phyloP scores from a whole-genome alignment of 2,888 invertebrate genomes.

The Clusia tigrina region DNA sequence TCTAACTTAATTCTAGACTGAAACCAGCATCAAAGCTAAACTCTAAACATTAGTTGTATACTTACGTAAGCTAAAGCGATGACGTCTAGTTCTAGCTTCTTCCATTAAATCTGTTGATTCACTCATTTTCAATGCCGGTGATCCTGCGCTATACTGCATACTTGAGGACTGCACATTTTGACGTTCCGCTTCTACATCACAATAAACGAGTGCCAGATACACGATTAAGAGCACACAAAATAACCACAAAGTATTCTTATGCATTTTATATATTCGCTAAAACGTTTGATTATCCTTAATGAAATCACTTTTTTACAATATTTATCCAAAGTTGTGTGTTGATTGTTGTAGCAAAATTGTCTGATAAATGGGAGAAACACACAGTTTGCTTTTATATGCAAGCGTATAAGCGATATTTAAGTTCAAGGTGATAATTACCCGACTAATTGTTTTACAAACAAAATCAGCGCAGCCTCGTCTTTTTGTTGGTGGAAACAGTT shows the following conservation, averaged over 20 bases:
- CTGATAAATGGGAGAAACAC: constrained; percentile 38
- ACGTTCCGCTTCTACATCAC: constrained; percentile 39
- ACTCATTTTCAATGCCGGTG: constrained; percentile 19
- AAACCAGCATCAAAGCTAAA: neutral
- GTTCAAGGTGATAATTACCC: constrained; percentile 49
- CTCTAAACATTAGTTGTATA: neutral
- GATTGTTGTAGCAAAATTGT: constrained; percentile 44
- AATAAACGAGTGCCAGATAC: constrained; percentile 52
- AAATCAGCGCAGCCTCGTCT: constrained; percentile 1
- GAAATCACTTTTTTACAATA: constrained; percentile 22
- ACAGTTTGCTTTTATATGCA: constrained; percentile 41
- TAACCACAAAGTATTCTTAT: constrained; percentile 50
- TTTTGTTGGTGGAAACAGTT: neutral
- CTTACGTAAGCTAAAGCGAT: constrained; percentile 18
- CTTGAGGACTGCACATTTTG: constrained; percentile 31
- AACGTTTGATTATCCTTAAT: constrained; percentile 23
- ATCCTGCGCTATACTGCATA: too few relatives aligned
- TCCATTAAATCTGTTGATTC: constrained; percentile 44
- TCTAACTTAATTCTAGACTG: too few relatives aligned
- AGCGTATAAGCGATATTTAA: constrained; percentile 31
- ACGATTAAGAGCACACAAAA: constrained; percentile 45
- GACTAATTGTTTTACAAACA: constrained; percentile 31
- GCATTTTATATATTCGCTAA: constrained; percentile 41
- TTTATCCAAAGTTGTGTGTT: neutral
- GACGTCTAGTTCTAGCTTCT: constrained; percentile 46